Percentiles rank a stretch among this genome's conserved stretches.
phyloP scores from a whole-genome alignment of 2,113 vertebrate genomes.

The Sylvia atricapilla region DNA sequence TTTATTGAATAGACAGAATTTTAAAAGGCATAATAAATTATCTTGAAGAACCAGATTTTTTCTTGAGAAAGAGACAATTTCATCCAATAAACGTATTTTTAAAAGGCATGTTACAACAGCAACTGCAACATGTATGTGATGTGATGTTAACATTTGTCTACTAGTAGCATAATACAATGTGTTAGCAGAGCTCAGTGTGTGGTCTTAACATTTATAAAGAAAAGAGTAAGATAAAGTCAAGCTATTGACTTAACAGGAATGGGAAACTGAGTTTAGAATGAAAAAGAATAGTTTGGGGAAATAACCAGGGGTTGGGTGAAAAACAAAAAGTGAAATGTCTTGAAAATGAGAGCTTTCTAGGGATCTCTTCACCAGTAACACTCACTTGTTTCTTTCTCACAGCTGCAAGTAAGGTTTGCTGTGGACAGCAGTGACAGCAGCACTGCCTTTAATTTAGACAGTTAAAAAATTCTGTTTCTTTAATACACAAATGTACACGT shows the following conservation, averaged over 20 bases:
- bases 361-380: neutral
- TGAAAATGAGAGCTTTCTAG: neutral
- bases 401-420: neutral
- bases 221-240: neutral
- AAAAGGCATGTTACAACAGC: constrained; percentile 74
- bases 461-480: neutral
- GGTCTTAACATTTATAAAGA: constrained; percentile 68
- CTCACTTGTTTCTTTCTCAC: neutral
- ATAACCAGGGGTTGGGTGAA: neutral
- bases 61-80: constrained; percentile 73
- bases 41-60: constrained; percentile 74
- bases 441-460: neutral
- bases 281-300: neutral
- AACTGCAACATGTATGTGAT: constrained; percentile 69
- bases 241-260: neutral
- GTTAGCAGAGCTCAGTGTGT: constrained; percentile 70
- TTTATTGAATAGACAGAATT: constrained; percentile 75
- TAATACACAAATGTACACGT: rapidly evolving
- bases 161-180: constrained; percentile 67
- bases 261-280: constrained; percentile 17
- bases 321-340: neutral
- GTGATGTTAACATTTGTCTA: constrained; percentile 73
- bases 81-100: constrained; percentile 80
- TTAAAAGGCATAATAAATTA: constrained; percentile 76
- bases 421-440: neutral